phyloP scores from a whole-genome alignment of 2,888 invertebrate species.

The Caenorhabditis sp. region DNA sequence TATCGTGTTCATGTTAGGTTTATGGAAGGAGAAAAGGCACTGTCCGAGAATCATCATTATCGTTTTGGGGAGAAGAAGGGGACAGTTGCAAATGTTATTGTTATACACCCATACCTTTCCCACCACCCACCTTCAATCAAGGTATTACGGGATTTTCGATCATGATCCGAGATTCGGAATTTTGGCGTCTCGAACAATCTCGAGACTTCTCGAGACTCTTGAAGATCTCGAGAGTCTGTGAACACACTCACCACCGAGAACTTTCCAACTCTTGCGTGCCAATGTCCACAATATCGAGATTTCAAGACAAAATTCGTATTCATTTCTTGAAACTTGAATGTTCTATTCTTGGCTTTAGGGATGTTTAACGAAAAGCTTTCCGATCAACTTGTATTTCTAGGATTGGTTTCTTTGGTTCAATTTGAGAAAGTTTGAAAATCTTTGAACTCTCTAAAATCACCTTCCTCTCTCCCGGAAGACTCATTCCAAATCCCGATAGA shows the following conservation, averaged over 20 bases:
- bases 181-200: too few relatives aligned
- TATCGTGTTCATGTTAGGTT: conserved; percentile 48
- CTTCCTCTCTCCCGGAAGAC: background rate
- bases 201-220: background rate
- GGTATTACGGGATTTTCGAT: background rate
- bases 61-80: conserved; percentile 6
- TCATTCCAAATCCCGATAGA: conserved; percentile 1
- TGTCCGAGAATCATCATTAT: conserved; percentile 55
- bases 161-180: background rate
- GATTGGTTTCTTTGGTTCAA: too few relatives aligned
- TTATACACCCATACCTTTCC: conserved; percentile 15
- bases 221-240: background rate
- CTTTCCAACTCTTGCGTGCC: too few relatives aligned
- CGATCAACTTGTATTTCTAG: too few relatives aligned
- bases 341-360: too few relatives aligned
- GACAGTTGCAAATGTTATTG: conserved; percentile 45
- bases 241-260: too few relatives aligned
- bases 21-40: conserved; percentile 1
- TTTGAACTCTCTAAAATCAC: background rate
- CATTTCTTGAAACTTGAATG: too few relatives aligned
- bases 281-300: too few relatives aligned
- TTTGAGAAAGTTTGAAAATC: background rate
- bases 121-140: conserved; percentile 35
- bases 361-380: too few relatives aligned
- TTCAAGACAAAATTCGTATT: too few relatives aligned